Evolutionary conservation across 2,797 vertebrate genomes (phyloP).

Genomic region (Cossypha caffra): DNA sequence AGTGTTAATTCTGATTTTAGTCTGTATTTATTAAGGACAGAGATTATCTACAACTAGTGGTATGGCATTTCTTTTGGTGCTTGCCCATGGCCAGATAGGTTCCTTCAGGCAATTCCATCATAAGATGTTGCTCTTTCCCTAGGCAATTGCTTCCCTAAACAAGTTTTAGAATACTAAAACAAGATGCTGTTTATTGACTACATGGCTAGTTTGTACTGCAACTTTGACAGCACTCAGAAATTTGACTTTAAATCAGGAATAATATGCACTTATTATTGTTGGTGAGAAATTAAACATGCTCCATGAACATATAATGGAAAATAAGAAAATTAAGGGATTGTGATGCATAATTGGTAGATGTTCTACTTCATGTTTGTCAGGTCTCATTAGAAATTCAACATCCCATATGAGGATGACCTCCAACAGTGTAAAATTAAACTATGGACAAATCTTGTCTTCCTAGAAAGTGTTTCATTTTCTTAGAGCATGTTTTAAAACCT

Average conservation of each 20-base stretch:
- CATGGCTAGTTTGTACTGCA: background rate
- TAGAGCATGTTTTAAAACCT: background rate
- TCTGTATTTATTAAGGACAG: background rate
- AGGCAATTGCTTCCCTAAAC: background rate
- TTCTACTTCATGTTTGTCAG: background rate
- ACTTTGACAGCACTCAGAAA: background rate
- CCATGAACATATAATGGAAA: background rate
- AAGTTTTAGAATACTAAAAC: background rate
- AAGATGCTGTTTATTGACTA: background rate
- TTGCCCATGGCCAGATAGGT: accelerated
- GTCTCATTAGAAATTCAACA: background rate
- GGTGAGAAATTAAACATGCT: background rate
- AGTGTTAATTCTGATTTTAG: background rate
- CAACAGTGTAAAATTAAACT: background rate
- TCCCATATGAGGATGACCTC: background rate
- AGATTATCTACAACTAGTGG: background rate
- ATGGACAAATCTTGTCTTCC: background rate
- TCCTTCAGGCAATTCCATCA: background rate
- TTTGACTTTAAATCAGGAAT: background rate
- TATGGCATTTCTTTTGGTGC: background rate
- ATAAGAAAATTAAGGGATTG: background rate
- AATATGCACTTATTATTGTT: background rate
- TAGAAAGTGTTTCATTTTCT: background rate
- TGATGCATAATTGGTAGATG: background rate
- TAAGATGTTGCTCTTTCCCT: background rate